Base-by-base conservation (phyloP, 2,888 invertebrate species). In the Leptopilina drosophilae region DNA sequence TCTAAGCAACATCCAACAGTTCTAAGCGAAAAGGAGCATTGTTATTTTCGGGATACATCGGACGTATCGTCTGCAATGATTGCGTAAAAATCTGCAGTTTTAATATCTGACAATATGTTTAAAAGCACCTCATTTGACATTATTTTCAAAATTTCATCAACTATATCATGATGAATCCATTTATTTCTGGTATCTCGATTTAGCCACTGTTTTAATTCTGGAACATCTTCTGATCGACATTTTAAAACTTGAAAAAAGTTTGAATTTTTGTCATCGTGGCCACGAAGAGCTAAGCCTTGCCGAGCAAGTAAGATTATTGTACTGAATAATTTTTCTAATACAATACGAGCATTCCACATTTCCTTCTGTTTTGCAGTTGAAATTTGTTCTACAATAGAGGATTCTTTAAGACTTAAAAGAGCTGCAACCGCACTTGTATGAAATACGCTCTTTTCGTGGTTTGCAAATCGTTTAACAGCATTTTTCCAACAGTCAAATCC, bases 221-320 rank as follows among this genome's bases (percentile, higher is more conserved):
- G 7, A 26, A 64, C 26, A 20, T 15, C 64, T 64, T 64, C 64
- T 64, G 64, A 7, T 64, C 64, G 20, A 4, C 5, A 6, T 78
- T 81, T 76, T 26, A 83, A 80, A 14, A 84, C 76, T 62, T 82
- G 81, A 64, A 80, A 66, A 33, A 84, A 78, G 78, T 84, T 84
- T 11, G 82, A 84, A 46, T 69, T 77, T 15, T 82, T 78, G 11
- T 79, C 79, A 46, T 1, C 42, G 4, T 79, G 15, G 46, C 81
- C 81, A 8, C 78, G 78, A 2, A 81, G 62, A 42, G 78, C 81
- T 20, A 81, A 33, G 14, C 82, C 80, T 80, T 83, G 81, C 56
- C 77, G 78, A 15, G 79, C 79, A 49, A 82, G 53, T n/a, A 59
- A n/a, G 3, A n/a, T 59, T 59, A n/a, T 6, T 4, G 59, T 14